A percentile compares a stretch with the other conserved stretches of the same genome.
Evolutionary conservation across 1,140 invertebrate genomes (phyloP).

Genomic region (Drosophila varians): DNA sequence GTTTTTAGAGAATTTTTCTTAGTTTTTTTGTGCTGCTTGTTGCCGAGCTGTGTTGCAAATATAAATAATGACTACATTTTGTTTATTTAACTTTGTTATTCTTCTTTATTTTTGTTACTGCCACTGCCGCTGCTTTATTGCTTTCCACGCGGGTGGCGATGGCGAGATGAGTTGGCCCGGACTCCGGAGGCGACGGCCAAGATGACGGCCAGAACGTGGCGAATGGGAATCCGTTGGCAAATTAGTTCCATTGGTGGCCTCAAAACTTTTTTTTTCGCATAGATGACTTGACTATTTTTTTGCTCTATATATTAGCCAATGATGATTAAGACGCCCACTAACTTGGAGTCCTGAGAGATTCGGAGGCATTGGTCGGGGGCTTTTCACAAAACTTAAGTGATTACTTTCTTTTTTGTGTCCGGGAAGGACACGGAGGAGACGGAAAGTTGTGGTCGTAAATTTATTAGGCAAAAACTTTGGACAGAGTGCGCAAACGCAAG

Average conservation of each 20-base stretch:
- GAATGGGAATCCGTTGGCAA: slow-evolving; percentile 57
- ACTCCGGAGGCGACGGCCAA: not conserved
- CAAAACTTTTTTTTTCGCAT: slow-evolving; percentile 15
- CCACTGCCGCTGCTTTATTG: slow-evolving; percentile 63
- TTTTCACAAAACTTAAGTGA: slow-evolving; percentile 73
- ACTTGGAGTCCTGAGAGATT: slow-evolving; percentile 6
- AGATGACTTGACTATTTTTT: slow-evolving; percentile 25
- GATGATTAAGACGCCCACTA: slow-evolving; percentile 72
- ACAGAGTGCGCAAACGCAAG: slow-evolving; percentile 67
- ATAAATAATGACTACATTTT: slow-evolving; percentile 81
- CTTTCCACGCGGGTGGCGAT: slow-evolving; percentile 73
- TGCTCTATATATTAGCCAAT: slow-evolving; percentile 52
- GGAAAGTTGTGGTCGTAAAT: slow-evolving; percentile 73
- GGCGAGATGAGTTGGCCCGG: slow-evolving; percentile 15
- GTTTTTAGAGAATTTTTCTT: slow-evolving; percentile 47
- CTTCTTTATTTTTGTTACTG: slow-evolving; percentile 45
- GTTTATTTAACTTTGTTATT: slow-evolving; percentile 79
- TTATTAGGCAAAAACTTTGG: slow-evolving; percentile 78
- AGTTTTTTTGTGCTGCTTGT: slow-evolving; percentile 47
- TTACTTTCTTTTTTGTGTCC: slow-evolving; percentile 74
- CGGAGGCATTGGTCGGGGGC: slow-evolving; percentile 1
- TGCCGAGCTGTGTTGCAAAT: slow-evolving; percentile 53
- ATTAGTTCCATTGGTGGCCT: slow-evolving; percentile 63
- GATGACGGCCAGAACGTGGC: not conserved
- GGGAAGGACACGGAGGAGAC: slow-evolving; percentile 28